Conservation (phyloP, 2,888 invertebrate species). For the Chalcosyrphus nemorum region DNA sequence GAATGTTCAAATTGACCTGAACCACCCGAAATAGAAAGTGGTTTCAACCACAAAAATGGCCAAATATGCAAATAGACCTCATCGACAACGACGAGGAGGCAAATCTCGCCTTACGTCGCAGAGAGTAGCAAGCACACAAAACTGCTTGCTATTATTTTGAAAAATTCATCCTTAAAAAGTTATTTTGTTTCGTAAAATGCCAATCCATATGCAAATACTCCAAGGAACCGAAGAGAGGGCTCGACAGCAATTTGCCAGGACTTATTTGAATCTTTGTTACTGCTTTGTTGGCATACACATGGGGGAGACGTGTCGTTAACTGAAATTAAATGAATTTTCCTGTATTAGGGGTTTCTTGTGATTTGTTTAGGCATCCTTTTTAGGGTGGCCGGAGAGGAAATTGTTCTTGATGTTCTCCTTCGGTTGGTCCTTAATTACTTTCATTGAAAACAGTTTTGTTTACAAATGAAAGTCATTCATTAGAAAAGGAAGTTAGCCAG, state of each 20-base stretch:
- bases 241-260: constrained; percentile 33
- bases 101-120: constrained; percentile 26
- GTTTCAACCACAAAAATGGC: constrained; percentile 29
- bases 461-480: constrained; percentile 19
- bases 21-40: not conserved
- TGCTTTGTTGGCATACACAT: not conserved
- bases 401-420: not conserved
- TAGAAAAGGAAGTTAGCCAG: constrained; percentile 1
- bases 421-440: constrained; percentile 13
- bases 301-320: constrained; percentile 9
- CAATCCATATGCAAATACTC: constrained; percentile 56
- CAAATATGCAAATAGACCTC: constrained; percentile 44
- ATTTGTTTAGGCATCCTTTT: constrained; percentile 31
- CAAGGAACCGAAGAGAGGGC: not conserved
- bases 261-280: constrained; percentile 35
- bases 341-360: constrained; percentile 1
- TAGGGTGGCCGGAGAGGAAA: not conserved
- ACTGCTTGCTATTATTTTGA: constrained; percentile 17
- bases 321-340: constrained; percentile 32
- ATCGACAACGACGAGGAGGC: too few species aligned
- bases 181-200: constrained; percentile 18
- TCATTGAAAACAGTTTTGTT: constrained; percentile 16
- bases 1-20: constrained; percentile 21
- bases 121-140: not conserved
- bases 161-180: constrained; percentile 27